Base-by-base conservation (phyloP, 2,113 vertebrate species). In the Rhodinocichla rosea region DNA sequence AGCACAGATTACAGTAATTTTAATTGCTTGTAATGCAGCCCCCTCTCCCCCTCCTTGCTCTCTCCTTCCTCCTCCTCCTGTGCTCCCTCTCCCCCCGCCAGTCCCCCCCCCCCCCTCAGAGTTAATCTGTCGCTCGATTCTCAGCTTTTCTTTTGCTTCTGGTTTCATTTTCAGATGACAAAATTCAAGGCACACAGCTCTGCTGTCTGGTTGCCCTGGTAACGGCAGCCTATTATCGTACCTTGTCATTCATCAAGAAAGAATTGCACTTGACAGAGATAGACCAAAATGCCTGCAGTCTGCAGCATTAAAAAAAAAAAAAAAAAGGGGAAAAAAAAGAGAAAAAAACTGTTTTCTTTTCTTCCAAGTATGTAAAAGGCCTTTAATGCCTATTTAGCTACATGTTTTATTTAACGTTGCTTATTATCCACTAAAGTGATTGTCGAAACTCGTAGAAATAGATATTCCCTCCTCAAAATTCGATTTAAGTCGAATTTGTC, bases 181-280 rank as follows among this genome's bases (percentile, higher is more conserved):
- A 98, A 98, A 98, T 97, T 98, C 98, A 98, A 98, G 98, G 98
- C 98, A 98, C 98, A 98, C 98, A 98, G 98, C 96, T 98, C 98
- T 98, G 98, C 98, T 98, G 99, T 99, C 98, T 99, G 98, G 99
- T 99, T 99, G 98, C 98, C 98, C 99, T 99, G 98, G 99, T 69
- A 98, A 99, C 99, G 97, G 97, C 97, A 98, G 98, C 98, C 98
- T 98, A 99, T 99, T 99, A 99, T 99, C 98, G 97, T 98, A 99
- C 99, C 98, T 99, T 99, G 99, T 99, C 98, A 99, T 99, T 99
- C 99, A 99, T 99, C 98, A 99, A 99, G 98, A 99, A 99, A 98
- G 98, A 98, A 98, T 98, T 98, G 98, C 97, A 98, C 98, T 98
- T 99, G 99, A 99, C 97, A 98, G 98, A 98, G 98, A 95, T 96